Conservation (phyloP, 35 echinoderm and acorn worm species). For the Apostichopus parvimensis region DNA sequence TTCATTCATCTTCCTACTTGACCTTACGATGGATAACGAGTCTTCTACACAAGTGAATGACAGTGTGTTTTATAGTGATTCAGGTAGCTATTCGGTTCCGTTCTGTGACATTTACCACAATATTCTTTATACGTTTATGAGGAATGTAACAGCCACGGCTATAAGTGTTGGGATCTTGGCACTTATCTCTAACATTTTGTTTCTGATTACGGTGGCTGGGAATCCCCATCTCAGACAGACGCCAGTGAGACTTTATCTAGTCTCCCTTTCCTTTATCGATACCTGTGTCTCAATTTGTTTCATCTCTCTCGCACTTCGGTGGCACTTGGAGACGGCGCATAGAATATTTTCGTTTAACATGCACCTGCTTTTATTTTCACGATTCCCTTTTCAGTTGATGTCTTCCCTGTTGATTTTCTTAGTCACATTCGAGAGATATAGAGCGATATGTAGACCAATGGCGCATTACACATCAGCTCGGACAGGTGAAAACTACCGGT, state of each 20-base stretch:
- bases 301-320: neutral
- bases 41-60: too few relatives aligned
- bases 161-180: neutral
- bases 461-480: neutral
- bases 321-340: neutral
- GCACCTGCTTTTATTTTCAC: neutral
- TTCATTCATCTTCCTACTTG: too few relatives aligned
- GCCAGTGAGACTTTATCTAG: neutral
- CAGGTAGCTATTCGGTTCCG: neutral
- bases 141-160: neutral
- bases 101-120: neutral
- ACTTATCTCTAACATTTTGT: neutral
- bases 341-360: neutral
- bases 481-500: neutral
- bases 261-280: neutral
- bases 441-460: neutral
- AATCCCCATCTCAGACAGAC: constrained; percentile 4
- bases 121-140: neutral
- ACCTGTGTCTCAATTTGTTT: neutral
- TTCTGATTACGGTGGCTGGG: neutral
- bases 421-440: neutral
- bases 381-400: neutral
- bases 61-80: too few relatives aligned
- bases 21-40: too few relatives aligned
- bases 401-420: neutral